phyloP scores from a whole-genome alignment of 2,888 invertebrate genomes.

The Hermodice carunculata region DNA sequence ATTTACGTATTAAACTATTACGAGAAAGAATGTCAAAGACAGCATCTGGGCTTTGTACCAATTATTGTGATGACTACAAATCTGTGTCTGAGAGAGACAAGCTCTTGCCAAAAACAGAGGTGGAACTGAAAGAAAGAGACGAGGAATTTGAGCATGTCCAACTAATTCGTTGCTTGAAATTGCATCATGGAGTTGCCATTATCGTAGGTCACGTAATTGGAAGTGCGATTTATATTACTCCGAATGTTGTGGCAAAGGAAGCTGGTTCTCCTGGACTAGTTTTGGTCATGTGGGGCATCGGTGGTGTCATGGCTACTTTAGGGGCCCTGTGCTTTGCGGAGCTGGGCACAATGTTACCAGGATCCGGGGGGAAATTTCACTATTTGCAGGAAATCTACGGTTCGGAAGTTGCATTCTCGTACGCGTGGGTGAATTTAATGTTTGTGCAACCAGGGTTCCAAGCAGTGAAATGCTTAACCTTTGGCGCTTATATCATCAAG shows the following conservation, averaged over 20 bases:
- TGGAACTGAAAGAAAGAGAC: too few species aligned
- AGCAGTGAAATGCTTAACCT: slow-evolving; percentile 62
- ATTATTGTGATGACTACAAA: too few species aligned
- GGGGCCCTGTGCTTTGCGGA: slow-evolving; percentile 93
- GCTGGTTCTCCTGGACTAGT: slow-evolving; percentile 81
- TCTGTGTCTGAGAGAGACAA: too few species aligned
- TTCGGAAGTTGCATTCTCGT: slow-evolving; percentile 62
- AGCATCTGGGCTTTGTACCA: too few species aligned
- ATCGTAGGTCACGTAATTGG: slow-evolving; percentile 33
- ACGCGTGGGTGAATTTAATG: slow-evolving; percentile 65
- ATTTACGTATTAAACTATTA: too few species aligned
- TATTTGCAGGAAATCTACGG: slow-evolving; percentile 65
- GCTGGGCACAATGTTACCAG: slow-evolving; percentile 85
- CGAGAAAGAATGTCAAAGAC: too few species aligned
- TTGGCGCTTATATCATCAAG: slow-evolving; percentile 63
- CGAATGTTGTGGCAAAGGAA: slow-evolving; percentile 21
- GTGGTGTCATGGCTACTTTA: slow-evolving; percentile 81
- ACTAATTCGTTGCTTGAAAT: slow-evolving; percentile 24
- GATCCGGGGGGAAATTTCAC: slow-evolving; percentile 73
- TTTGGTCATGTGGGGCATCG: slow-evolving; percentile 89
- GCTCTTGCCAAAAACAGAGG: too few species aligned
- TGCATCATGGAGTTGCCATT: slow-evolving; percentile 28
- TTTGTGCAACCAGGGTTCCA: slow-evolving; percentile 61
- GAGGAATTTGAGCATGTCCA: too few species aligned
- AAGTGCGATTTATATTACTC: slow-evolving; percentile 35